Base-by-base conservation (phyloP, 2,797 vertebrate genomes). In the Coregonus ussuriensis region DNA sequence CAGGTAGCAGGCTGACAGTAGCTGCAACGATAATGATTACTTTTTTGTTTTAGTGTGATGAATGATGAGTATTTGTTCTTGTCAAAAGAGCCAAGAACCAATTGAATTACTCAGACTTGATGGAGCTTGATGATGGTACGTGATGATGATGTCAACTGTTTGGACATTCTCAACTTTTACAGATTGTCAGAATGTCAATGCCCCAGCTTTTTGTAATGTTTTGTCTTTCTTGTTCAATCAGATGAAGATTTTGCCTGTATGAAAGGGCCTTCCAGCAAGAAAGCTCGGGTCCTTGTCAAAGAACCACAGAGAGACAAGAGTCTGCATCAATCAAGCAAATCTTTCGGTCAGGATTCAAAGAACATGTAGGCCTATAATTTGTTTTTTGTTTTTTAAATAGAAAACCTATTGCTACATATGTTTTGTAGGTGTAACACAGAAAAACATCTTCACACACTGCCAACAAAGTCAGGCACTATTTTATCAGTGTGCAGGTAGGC, bases 41-140 rank as follows among this genome's bases (percentile, higher is more conserved):
- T 21, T n/a, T 63, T 21, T 63, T 63, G 59, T 63, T 63, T 63
- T 1, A 25, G 59, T 63, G 59, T 29, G 21, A 11, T 63, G 6
- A 63, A 63, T 63, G 29, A 31, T 67, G 9, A 13, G 9, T 47
- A 47, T 47, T 47, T 47, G 41, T 47, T 67, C 29, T 33, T 3
- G 25, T 25, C 65, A 33, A 67, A 9, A 67, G 65, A 33, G 63
- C 25, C 63, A 66, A 66, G 29, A 67, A 33, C 5, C 65, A 67
- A 35, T 3, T 67, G 31, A 33, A 29, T 15, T 67, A 67, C 65
- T 67, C 65, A 31, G 29, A 67, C 13, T 33, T 67, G 65, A 31
- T 67, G 65, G 65, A 67, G 13, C 65, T 67, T 14, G 15, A 67
- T 67, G 29, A 67, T 67, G 29, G 65, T 67, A 67, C 4, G 65